Percentiles rank a stretch among this genome's conserved stretches.
Evolutionary conservation across 1,140 invertebrate species (phyloP).

Genomic region (Arion vulgaris): DNA sequence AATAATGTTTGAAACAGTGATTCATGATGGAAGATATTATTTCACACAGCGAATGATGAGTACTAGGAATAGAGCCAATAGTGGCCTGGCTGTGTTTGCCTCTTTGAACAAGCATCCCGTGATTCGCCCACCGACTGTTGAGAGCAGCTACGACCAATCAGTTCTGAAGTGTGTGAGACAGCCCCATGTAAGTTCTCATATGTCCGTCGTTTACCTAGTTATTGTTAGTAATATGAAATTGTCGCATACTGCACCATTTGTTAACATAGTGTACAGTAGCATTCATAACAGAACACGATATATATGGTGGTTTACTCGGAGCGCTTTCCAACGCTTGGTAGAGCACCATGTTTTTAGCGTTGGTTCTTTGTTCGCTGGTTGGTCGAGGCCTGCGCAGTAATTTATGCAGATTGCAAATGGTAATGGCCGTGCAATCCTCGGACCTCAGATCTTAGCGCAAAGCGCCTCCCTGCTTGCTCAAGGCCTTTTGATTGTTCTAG

Average conservation of each 20-base stretch:
- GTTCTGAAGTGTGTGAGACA: slow-evolving; percentile 26
- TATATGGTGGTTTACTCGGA: not conserved
- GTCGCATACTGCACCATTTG: not conserved
- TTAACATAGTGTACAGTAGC: not conserved
- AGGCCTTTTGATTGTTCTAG: slow-evolving; percentile 38
- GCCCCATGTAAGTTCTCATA: slow-evolving; percentile 3
- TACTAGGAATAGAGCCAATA: slow-evolving; percentile 20
- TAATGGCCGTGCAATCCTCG: slow-evolving; percentile 32
- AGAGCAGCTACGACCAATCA: slow-evolving; percentile 32
- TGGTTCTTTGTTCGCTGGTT: slow-evolving; percentile 44
- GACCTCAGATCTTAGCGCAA: slow-evolving; percentile 8
- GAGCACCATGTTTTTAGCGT: slow-evolving; percentile 8
- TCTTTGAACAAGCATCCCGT: slow-evolving; percentile 28
- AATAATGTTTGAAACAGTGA: not conserved
- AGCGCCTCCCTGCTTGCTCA: slow-evolving; percentile 37
- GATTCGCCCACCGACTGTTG: slow-evolving; percentile 26
- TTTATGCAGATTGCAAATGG: slow-evolving; percentile 40
- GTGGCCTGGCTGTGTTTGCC: slow-evolving; percentile 23
- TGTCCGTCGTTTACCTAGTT: not conserved
- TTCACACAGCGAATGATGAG: not conserved
- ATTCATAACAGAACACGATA: not conserved
- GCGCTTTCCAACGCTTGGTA: too few species aligned
- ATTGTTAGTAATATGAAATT: not conserved
- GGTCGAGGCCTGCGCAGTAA: slow-evolving; percentile 37
- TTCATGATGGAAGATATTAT: not conserved